Evolutionary conservation across 2,888 invertebrate genomes (phyloP), one percentile per base, ranked within the genome.

Genomic region (Melanotus villosus): DNA sequence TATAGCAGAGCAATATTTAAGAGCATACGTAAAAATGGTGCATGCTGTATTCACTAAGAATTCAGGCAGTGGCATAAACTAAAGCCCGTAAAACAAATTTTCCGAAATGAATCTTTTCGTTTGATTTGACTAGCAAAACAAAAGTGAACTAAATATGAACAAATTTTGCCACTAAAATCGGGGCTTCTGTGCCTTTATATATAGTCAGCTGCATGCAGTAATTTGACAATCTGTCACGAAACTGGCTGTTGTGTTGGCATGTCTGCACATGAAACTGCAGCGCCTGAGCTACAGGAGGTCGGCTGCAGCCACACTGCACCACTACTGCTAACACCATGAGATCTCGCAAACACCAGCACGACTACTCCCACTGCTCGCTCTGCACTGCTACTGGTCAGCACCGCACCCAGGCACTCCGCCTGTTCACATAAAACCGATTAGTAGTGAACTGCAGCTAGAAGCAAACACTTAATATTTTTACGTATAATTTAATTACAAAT

Each of bases 351-450:
- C 69, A 70, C 72, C 71, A 74, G 73, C 72, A 71, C 60, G 70
- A 73, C 66, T 68, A 72, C 73, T 69, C 69, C 67, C 84, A 77
- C 86, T 84, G 80, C 86, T 86, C 68, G 70, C 74, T 70, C 71
- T 70, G 86, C 84, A 77, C 85, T 84, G 80, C 86, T 85, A 65
- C 84, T 84, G 78, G 85, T 73, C 71, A 58, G 70, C 75, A 73
- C 75, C 66, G 69, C 72, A 75, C 75, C 74, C 75, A 74, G 74
- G 75, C 75, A 75, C 75, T 74, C 73, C 75, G 75, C 75, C 75
- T 75, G 75, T 75, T 75, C 74, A 75, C 66, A 75, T 75, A 75
- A 75, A 75, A 72, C 73, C 68, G 70, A 73, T 75, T 75, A 75
- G 75, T 75, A 64, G 64, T 64, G 67, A 64, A 56, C 65, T 62